Evolutionary conservation across 1,140 invertebrate species (phyloP).

Genomic region (Hylaeus volcanicus): DNA sequence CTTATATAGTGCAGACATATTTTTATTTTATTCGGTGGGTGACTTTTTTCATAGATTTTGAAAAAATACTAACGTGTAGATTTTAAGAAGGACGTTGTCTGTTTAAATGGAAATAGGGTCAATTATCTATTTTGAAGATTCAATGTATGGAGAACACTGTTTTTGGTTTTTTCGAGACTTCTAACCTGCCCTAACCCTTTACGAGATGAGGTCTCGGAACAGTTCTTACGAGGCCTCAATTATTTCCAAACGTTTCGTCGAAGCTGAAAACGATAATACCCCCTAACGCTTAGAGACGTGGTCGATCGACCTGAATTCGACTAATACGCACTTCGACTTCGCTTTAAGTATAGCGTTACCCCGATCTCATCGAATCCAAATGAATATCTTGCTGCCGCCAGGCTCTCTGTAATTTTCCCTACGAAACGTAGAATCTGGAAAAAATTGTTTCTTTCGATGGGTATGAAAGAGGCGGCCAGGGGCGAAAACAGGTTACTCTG

Average conservation of each 20-base stretch:
- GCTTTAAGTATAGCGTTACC: conserved; percentile 39
- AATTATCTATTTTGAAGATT: no score
- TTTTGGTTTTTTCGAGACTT: no score
- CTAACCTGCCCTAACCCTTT: no score
- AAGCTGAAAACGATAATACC: conserved; percentile 13
- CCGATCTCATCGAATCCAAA: conserved; percentile 28
- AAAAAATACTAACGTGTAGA: no score
- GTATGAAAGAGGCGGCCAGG: no score
- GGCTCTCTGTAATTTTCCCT: conserved; percentile 23
- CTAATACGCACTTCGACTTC: conserved; percentile 36
- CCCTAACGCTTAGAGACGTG: conserved; percentile 20
- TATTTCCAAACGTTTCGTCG: conserved; percentile 23
- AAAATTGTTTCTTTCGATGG: neutral
- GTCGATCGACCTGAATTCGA: conserved; percentile 16
- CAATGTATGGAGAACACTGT: no score
- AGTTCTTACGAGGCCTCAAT: conserved; percentile 9
- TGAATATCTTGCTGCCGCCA: conserved; percentile 14
- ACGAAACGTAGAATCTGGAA: conserved; percentile 7
- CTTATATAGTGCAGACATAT: no score
- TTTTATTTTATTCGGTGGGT: no score
- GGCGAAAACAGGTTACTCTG: neutral
- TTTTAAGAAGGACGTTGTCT: no score
- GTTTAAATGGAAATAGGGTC: no score
- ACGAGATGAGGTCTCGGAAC: neutral
- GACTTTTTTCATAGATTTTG: no score